Percentiles rank a stretch among this genome's conserved stretches.
phyloP scores from a whole-genome alignment of 2,888 invertebrate species.

The Drosophila neonasuta region DNA sequence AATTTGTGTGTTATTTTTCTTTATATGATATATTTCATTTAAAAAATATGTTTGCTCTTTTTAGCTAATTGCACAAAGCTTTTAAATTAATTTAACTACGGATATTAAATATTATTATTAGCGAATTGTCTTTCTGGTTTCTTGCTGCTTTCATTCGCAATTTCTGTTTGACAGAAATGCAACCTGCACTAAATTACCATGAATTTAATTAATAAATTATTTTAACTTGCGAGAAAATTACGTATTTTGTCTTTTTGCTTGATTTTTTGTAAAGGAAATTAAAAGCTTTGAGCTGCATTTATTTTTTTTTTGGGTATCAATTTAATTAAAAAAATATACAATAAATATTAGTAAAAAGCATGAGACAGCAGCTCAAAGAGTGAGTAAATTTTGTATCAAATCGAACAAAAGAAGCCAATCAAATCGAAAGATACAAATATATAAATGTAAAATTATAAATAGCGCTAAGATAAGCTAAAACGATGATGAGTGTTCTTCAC shows the following conservation, averaged over 20 bases:
- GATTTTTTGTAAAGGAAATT: constrained; percentile 19
- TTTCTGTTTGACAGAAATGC: constrained; percentile 75
- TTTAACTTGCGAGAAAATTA: constrained; percentile 37
- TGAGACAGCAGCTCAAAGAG: constrained; percentile 66
- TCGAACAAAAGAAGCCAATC: constrained; percentile 20
- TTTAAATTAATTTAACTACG: constrained; percentile 64
- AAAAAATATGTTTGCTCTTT: constrained; percentile 27
- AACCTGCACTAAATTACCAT: constrained; percentile 41
- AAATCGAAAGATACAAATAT: constrained; percentile 47
- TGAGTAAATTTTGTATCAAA: constrained; percentile 37
- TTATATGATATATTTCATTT: constrained; percentile 24
- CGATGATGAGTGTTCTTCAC: constrained; percentile 25
- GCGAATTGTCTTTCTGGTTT: constrained; percentile 33
- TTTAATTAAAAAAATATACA: constrained; percentile 56
- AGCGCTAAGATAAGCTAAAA: constrained; percentile 64
- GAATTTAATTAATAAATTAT: constrained; percentile 41
- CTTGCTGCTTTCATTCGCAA: constrained; percentile 18
- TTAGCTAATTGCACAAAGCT: constrained; percentile 61
- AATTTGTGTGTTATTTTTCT: constrained; percentile 24
- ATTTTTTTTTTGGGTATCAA: constrained; percentile 53
- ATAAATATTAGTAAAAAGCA: constrained; percentile 68
- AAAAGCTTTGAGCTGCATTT: constrained; percentile 63
- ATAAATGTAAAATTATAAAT: constrained; percentile 48
- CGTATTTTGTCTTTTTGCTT: constrained; percentile 36
- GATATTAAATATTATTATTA: constrained; percentile 42